These are phyloP conservation scores for Nasonia vitripennis DNA, from an alignment of 1,140 invertebrate genomes.

Conservation along the genomic window DNA sequence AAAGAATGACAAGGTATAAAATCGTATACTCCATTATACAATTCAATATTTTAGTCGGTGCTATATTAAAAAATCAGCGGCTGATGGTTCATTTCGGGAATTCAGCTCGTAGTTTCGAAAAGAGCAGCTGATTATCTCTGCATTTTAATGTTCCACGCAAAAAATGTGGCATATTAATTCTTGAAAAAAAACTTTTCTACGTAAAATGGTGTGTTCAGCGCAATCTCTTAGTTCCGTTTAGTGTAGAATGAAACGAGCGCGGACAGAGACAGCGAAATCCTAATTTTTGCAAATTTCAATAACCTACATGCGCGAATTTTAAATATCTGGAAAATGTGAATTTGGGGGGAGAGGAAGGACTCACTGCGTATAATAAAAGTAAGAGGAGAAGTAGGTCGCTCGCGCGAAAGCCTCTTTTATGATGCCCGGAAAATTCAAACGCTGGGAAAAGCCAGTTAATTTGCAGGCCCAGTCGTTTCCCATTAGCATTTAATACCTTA, in stretches of 20 bases:
- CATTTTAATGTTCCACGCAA: no score
- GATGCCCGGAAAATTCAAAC: constrained; percentile 42
- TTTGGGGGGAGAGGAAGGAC: not conserved
- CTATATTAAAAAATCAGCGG: no score
- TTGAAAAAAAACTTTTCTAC: not conserved
- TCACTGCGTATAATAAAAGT: constrained; percentile 20
- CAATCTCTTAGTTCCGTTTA: not conserved
- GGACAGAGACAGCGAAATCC: not conserved
- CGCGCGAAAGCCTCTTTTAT: constrained; percentile 2
- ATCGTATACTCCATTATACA: no score
- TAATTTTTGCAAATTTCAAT: constrained; percentile 37
- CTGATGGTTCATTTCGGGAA: no score
- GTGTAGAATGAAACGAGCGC: not conserved
- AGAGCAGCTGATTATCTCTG: no score
- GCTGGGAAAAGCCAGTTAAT: constrained; percentile 32
- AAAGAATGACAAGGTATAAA: no score
- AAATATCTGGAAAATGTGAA: constrained; percentile 35
- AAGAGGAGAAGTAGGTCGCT: constrained; percentile 40
- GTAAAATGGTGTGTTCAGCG: not conserved
- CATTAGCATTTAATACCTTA: constrained; percentile 48
- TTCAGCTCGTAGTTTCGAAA: no score
- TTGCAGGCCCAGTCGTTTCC: constrained; percentile 38
- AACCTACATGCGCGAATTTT: constrained; percentile 28
- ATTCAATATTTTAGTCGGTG: no score
- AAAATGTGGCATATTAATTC: no score